Evolutionary conservation across 2,113 vertebrate genomes (phyloP).

Genomic region (Megalops atlanticus): DNA sequence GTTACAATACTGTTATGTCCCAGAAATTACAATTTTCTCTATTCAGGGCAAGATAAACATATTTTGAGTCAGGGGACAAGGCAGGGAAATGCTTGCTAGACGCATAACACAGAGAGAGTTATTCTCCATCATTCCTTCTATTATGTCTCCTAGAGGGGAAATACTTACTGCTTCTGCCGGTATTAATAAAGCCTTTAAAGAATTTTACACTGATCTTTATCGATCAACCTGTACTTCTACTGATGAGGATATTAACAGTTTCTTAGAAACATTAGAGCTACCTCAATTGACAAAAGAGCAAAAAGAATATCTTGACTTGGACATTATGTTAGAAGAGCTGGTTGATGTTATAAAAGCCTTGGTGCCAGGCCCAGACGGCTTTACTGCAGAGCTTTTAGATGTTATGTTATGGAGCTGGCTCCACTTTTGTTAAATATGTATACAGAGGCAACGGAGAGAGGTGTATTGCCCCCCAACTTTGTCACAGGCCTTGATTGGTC

Average conservation of each 20-base stretch:
- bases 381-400: slow-evolving; percentile 22
- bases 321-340: slow-evolving; percentile 11
- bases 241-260: not conserved
- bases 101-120: not conserved
- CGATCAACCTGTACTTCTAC: slow-evolving; percentile 7
- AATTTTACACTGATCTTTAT: slow-evolving; percentile 27
- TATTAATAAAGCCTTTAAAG: slow-evolving; percentile 12
- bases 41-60: not conserved
- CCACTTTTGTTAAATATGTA: slow-evolving; percentile 17
- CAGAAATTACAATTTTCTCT: too few relatives aligned
- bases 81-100: too few relatives aligned
- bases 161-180: not conserved
- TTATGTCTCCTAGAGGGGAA: slow-evolving; percentile 4
- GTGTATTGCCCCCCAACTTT: not conserved
- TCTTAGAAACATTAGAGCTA: slow-evolving; percentile 18
- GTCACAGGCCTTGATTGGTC: slow-evolving; percentile 27
- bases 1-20: too few relatives aligned
- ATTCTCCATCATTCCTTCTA: slow-evolving; percentile 10
- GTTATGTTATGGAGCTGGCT: slow-evolving; percentile 11
- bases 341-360: not conserved
- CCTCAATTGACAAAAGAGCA: not conserved
- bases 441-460: slow-evolving; percentile 18
- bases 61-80: not conserved
- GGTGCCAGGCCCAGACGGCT: not conserved
- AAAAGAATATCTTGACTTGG: too few relatives aligned